Evolutionary conservation across 37 sponge, comb jelly and placozoan species (phyloP), one percentile per base, ranked within the genome.

Genomic region (Eunapius fragilis): DNA sequence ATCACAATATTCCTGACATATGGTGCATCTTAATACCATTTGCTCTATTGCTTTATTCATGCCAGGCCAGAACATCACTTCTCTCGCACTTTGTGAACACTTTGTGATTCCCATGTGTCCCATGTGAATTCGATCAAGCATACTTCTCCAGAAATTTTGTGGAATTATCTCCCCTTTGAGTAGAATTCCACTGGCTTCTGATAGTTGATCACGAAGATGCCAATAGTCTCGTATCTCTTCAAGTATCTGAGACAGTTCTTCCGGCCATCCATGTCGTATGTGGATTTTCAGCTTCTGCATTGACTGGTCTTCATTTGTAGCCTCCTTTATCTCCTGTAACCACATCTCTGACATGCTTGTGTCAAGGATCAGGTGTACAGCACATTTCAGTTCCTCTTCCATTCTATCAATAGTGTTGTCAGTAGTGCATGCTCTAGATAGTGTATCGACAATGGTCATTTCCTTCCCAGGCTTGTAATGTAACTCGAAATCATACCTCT

Each of bases 71-170:
- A n/a, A n/a, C n/a, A n/a, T 37, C 0, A 77, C 50, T 35, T 77
- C 70, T 19, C 83, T 70, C 2, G 82, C 90, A 69, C 74, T 2
- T 32, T 80, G 72, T 25, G 78, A 25, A 28, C 85, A 85, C 37
- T 90, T 84, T 0, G 82, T 75, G 80, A 80, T 84, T 14, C 90
- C 90, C 37, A 81, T 81, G 70, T 84, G 85, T 67, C 85, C 90
- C 28, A 0, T 49, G 75, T 89, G 85, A 33, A 89, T 69, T 50
- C 78, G 77, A 14, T 84, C 28, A 69, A 89, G 69, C 26, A 50
- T 70, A 25, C 69, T 74, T 37, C 25, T 45, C 33, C 82, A n/a
- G 5, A 89, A 38, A 2, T n/a, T 76, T 30, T 31, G n/a, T 23
- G 74, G 77, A 25, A 90, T 79, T 17, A 35, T 76, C 73, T 35